Evolutionary conservation across 2,113 vertebrate genomes (phyloP).

Genomic region (Muntiacus reevesi): DNA sequence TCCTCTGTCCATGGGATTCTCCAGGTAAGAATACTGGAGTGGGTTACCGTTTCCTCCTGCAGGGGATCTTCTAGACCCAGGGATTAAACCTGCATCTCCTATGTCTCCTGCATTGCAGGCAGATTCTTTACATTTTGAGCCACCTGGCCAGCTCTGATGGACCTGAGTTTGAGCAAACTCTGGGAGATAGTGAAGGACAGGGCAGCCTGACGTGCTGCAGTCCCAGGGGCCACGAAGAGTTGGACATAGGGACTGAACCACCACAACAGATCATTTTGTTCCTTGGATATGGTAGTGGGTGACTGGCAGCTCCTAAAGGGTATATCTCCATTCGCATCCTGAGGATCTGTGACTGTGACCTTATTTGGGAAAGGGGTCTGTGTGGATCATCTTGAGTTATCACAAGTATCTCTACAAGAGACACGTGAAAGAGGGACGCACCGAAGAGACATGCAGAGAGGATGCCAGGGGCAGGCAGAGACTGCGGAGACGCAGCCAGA

Average conservation of each 20-base stretch:
- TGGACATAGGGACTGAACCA: background rate
- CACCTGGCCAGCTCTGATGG: background rate
- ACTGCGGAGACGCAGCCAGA: accelerated
- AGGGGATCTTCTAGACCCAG: background rate
- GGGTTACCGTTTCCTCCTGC: background rate
- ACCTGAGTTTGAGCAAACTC: background rate
- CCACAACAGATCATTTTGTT: background rate
- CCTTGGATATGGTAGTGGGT: background rate
- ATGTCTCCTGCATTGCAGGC: background rate
- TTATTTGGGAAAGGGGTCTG: background rate
- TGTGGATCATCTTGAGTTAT: background rate
- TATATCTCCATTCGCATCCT: background rate
- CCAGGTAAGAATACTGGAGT: background rate
- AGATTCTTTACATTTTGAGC: background rate
- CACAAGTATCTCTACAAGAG: background rate
- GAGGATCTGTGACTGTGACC: background rate
- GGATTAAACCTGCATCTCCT: background rate
- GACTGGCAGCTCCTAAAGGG: background rate
- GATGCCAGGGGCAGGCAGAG: background rate
- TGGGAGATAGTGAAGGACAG: background rate
- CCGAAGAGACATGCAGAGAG: background rate
- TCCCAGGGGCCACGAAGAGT: background rate
- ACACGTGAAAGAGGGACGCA: background rate
- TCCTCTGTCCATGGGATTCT: background rate
- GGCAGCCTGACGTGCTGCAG: background rate